Evolutionary conservation across 2,888 invertebrate species (phyloP), one percentile per base, ranked within the genome.

Genomic region (Diplolepis rosae): DNA sequence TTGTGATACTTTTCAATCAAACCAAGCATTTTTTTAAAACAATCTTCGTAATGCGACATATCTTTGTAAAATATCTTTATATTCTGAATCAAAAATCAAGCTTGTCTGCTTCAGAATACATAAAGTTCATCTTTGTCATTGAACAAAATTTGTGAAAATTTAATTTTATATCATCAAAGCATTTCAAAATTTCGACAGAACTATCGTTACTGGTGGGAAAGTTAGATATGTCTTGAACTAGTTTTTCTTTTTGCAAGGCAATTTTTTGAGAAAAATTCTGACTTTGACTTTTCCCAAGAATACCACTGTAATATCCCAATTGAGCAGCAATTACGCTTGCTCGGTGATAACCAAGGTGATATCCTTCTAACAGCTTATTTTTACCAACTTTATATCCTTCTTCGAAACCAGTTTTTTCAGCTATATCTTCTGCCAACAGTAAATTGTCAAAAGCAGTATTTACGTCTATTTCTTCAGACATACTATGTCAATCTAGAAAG

Each of bases 281-380:
- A 68, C 83, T 78, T 80, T 82, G 51, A 77, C 92, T 90, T 27
- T 91, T 89, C 69, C 91, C 90, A 1, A 93, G 88, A 54, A 92
- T 89, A 3, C 94, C 94, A 65, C 91, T 89, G 82, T 94, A 95
- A 84, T 92, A 93, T 6, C 96, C 96, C 83, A 96, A 88, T 89
- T 95, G 95, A 54, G 93, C 91, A 2, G 95, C 95, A 18, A 96
- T 84, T 84, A 94, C 92, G 66, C 93, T 92, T 9, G 95, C 95
- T 87, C 93, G 92, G 75, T 95, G 94, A 85, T 94, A 95, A 1
- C 96, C 96, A 73, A 94, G 89, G 85, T 94, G 94, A 84, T 91
- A 94, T 1, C 93, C 94, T 84, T 94, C 93, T 18, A 92, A 84
- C 50, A 84, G 78, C 80, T 92, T 91, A 35, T 89, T 87, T 65